phyloP scores from a whole-genome alignment of 2,797 vertebrate genomes.

The Myioborus miniatus region DNA sequence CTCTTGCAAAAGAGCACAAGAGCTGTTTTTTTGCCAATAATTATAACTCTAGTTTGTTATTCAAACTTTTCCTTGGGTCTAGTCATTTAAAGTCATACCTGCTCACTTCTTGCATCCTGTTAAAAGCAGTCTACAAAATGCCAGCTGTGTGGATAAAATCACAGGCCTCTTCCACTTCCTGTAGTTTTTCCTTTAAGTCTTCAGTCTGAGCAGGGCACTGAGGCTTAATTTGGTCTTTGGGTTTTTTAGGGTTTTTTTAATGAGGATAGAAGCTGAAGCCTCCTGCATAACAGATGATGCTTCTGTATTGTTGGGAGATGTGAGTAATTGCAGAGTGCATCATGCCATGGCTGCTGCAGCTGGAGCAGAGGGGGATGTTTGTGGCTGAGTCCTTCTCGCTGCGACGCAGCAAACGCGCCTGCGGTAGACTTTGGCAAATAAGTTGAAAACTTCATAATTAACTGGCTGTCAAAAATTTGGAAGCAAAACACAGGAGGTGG shows the following conservation, averaged over 20 bases:
- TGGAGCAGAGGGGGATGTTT: not conserved
- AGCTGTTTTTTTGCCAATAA: not conserved
- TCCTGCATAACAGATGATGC: conserved; percentile 35
- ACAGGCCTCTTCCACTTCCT: not conserved
- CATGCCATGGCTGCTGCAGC: not conserved
- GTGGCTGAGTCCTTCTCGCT: not conserved
- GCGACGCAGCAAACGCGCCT: not conserved
- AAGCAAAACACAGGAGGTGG: conserved; percentile 52
- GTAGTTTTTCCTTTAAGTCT: not conserved
- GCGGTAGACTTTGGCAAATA: not conserved
- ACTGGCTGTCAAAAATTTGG: conserved; percentile 60
- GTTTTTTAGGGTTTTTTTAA: not conserved
- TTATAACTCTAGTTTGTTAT: not conserved
- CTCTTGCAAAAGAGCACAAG: not conserved
- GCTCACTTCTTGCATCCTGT: not conserved
- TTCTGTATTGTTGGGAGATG: not conserved
- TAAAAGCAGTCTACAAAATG: not conserved
- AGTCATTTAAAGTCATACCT: not conserved
- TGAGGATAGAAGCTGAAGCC: not conserved
- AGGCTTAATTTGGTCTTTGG: not conserved
- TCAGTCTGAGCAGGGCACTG: not conserved
- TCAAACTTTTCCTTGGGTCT: not conserved
- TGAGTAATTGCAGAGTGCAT: not conserved
- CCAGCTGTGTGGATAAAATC: not conserved
- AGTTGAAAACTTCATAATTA: conserved; percentile 60